Evolutionary conservation across 2,888 invertebrate genomes (phyloP).

Genomic region (Camptogramma bilineatum): DNA sequence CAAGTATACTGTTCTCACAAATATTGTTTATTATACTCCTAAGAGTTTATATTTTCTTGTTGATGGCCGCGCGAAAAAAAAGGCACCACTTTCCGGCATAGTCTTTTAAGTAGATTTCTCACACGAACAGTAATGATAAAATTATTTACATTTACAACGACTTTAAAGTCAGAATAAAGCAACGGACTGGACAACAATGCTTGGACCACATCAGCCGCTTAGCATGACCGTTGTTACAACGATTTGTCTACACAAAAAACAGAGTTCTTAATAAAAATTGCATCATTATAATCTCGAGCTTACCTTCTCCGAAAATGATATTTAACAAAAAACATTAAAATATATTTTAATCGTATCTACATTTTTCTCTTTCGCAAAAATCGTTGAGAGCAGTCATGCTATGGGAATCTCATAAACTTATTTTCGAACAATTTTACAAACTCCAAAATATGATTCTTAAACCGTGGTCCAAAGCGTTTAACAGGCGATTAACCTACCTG

Average conservation of each 20-base stretch:
- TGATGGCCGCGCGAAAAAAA: no score
- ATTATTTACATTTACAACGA: constrained; percentile 42
- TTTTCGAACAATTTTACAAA: background rate
- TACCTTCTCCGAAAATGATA: no score
- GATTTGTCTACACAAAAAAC: background rate
- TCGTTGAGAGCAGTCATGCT: no score
- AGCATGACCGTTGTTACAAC: background rate
- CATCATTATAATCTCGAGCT: no score
- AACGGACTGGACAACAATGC: constrained; percentile 58
- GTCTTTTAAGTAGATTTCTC: background rate
- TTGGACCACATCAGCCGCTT: constrained; percentile 13
- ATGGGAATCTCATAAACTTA: constrained; percentile 4
- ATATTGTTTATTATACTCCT: no score
- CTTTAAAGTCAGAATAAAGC: constrained; percentile 47
- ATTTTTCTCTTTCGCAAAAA: no score
- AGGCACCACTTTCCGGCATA: no score
- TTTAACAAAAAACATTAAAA: no score
- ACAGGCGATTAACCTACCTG: constrained; percentile 15
- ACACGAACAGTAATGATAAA: constrained; percentile 33
- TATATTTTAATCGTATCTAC: no score
- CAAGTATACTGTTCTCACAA: no score
- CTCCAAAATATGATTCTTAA: background rate
- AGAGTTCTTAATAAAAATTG: no score
- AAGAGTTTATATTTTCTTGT: no score
- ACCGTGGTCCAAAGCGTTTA: constrained; percentile 17